Base-by-base conservation (phyloP, 1,140 invertebrate species). In the Tetragonula clypearis region DNA sequence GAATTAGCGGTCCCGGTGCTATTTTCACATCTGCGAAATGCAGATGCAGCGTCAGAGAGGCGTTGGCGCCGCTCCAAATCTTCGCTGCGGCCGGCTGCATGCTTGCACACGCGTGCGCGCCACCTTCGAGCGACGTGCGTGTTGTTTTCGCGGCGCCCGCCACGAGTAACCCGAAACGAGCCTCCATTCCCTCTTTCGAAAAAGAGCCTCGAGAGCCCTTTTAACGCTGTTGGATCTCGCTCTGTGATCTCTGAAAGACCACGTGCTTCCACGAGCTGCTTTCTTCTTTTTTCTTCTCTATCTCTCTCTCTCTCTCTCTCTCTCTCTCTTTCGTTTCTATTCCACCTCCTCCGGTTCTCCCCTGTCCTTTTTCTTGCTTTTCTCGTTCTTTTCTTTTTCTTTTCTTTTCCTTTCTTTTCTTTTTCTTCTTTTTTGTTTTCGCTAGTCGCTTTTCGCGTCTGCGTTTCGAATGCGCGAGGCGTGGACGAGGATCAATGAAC, bases 21-120 rank as follows among this genome's bases (percentile, higher is more conserved):
- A 88, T 88, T 89, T 89, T 89, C 87, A 82, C 84, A 79, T 86
- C 87, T 80, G 68, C 84, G 84, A 88, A 86, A 89, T 86, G 84
- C 87, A 86, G 86, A 88, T 86, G 72, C 72, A 82, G 84, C 87
- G 55, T 79, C 80, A 78, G 71, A 78, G 79, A 75, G 81, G 76
- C 62, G 77, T 88, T 89, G 88, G 88, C 88, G 35, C 60, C 66
- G 62, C 62, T 49, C 88, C 88, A 89, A 89, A 88, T 89, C 88
- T 72, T 80, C 79, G 78, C 60, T 71, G 66, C 66, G 26, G 72
- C 41, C 26, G 58, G 65, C 65, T 41, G 72, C 72, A 68, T 60
- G 71, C 35, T n/a, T 23, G 58, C 35, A 68, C 65, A 65, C 81
- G 76, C 81, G 19, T 81, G 83, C 83, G 66, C 82, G 72, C 68